These are phyloP conservation scores for Castor canadensis DNA, from an alignment of 2,113 vertebrate genomes.

Conservation along the genomic window DNA sequence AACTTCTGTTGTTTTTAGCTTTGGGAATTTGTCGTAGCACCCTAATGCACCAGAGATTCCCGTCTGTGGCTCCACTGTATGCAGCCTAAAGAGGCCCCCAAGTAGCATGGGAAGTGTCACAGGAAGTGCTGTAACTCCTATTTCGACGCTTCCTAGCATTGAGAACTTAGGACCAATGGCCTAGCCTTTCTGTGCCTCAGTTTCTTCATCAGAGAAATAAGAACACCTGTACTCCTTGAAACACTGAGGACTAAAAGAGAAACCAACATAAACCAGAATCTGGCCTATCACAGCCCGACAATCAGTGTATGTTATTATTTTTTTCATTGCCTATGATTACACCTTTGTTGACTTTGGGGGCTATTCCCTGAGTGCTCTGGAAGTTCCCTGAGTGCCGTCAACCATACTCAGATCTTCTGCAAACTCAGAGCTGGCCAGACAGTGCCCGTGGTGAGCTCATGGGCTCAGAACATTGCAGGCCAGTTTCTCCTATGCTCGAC, in stretches of 20 bases:
- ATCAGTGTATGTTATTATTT: not conserved
- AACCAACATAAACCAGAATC: not conserved
- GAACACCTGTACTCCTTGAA: not conserved
- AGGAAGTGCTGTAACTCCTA: not conserved
- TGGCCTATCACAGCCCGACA: rapidly evolving
- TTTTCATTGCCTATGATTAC: not conserved
- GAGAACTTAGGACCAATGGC: not conserved
- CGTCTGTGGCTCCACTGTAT: not conserved
- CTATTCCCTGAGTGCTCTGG: not conserved
- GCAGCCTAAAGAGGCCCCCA: not conserved
- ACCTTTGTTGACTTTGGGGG: not conserved
- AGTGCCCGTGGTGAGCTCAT: not conserved
- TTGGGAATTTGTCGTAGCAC: not conserved
- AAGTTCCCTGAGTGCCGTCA: not conserved
- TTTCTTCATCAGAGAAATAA: not conserved
- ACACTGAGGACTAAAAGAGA: not conserved
- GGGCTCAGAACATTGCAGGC: not conserved
- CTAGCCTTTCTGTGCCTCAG: not conserved
- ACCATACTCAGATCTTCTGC: too few relatives aligned
- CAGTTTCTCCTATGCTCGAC: not conserved
- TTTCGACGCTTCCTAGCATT: not conserved
- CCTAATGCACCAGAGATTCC: not conserved
- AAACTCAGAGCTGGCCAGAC: not conserved
- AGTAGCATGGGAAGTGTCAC: not conserved
- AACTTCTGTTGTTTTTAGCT: not conserved